Conservation (phyloP, 2,113 vertebrate genomes). For the Carassius auratus region DNA sequence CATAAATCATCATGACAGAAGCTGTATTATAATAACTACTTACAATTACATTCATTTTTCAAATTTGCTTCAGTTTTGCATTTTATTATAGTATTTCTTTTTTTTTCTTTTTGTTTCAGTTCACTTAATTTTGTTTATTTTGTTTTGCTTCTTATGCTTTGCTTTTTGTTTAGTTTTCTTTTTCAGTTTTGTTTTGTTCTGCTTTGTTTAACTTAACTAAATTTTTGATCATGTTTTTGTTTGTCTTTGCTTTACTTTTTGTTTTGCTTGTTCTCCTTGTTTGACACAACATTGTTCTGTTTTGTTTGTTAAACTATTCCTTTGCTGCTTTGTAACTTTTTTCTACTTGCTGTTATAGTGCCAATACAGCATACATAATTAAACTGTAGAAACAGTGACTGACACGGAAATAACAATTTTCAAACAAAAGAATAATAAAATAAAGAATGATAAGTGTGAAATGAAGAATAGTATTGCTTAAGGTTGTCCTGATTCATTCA, state of each 20-base stretch:
- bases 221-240: background rate
- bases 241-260: background rate
- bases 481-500: conserved; percentile 5
- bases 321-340: background rate
- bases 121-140: background rate
- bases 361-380: background rate
- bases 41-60: background rate
- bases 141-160: background rate
- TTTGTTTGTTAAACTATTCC: background rate
- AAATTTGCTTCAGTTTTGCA: background rate
- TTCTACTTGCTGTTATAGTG: background rate
- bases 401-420: background rate
- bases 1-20: too few species aligned
- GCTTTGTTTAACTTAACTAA: background rate
- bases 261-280: background rate
- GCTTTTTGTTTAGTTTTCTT: background rate
- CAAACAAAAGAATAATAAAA: background rate
- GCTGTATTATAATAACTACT: too few species aligned
- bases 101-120: background rate
- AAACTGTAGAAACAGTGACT: background rate
- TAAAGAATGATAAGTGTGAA: background rate
- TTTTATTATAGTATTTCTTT: background rate
- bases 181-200: background rate
- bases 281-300: background rate
- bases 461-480: background rate